Evolutionary conservation across 2,888 invertebrate species (phyloP), one percentile per base, ranked within the genome.

Genomic region (Halocaridina rubra): DNA sequence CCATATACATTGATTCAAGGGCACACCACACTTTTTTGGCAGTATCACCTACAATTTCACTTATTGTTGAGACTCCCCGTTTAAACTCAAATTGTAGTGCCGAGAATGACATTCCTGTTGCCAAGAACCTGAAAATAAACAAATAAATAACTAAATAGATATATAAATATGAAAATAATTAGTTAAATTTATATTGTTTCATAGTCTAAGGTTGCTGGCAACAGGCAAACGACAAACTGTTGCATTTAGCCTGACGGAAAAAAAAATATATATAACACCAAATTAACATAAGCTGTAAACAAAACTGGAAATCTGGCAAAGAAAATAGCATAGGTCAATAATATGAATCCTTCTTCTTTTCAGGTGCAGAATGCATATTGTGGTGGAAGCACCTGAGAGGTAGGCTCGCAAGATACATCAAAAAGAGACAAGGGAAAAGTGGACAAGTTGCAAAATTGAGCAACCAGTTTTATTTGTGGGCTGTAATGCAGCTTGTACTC

Each of bases 321-420:
- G 32, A 1, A 72, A 30, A 72, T 72, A 72, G 32, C n/a, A 30
- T 72, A 16, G 72, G 19, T 72, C 72, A 72, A 72, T 72, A 72
- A 33, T 33, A 30, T 24, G 72, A 4, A 72, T 67, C 22, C 69
- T 67, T 67, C 10, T 72, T 29, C 33, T 72, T 72, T 72, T 72
- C 72, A 72, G 72, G 72, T 72, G 72, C 72, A 72, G 72, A 72
- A 72, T n/a, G n/a, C n/a, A n/a, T n/a, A n/a, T n/a, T n/a, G n/a
- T n/a, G n/a, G n/a, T n/a, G n/a, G n/a, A 39, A 39, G 39, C 39
- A 39, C 39, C 39, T 39, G 13, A 39, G 39, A 39, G 39, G 39
- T 13, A 39, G n/a, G n/a, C n/a, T n/a, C 64, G 24, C 64, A 64
- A 64, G 64, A 64, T 64, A 64, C 64, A 64, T 64, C 39, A 39